Evolutionary conservation across 2,888 invertebrate genomes (phyloP).

Genomic region (Ochropleura plecta): DNA sequence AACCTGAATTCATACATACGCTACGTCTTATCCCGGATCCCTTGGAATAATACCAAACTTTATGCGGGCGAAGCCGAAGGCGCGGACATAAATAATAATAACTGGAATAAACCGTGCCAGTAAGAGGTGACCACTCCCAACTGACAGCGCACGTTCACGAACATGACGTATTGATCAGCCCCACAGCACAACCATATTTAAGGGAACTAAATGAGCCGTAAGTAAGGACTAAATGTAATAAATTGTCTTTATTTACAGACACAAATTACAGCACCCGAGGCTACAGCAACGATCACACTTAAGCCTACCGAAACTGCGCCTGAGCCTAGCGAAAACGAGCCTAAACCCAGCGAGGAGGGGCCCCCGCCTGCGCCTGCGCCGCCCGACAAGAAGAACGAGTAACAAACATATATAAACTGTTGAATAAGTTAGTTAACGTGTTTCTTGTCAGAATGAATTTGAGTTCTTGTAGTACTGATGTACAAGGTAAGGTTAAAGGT

Average conservation of each 20-base stretch:
- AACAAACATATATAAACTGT: conserved; percentile 22
- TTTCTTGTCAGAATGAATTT: background rate
- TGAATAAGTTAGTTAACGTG: conserved; percentile 35
- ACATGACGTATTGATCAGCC: too few relatives aligned
- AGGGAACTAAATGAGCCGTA: background rate
- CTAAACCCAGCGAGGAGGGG: conserved; percentile 43
- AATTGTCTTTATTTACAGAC: conserved; percentile 46
- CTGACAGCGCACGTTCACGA: too few relatives aligned
- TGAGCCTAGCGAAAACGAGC: conserved; percentile 14
- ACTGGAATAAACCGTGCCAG: too few relatives aligned
- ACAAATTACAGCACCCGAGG: conserved; percentile 66
- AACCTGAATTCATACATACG: too few relatives aligned
- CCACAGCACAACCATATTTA: too few relatives aligned
- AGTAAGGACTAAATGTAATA: background rate
- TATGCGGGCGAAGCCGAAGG: too few relatives aligned
- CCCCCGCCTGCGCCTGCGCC: conserved; percentile 75
- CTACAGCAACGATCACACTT: conserved; percentile 73
- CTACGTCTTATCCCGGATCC: too few relatives aligned
- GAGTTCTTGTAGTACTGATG: background rate
- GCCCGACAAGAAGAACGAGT: conserved; percentile 67
- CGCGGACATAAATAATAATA: too few relatives aligned
- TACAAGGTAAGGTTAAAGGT: too few relatives aligned
- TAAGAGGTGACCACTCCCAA: too few relatives aligned
- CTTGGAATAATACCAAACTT: too few relatives aligned
- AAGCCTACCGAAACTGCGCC: conserved; percentile 48